A percentile compares a stretch with the other conserved stretches of the same genome.
Evolutionary conservation across 2,888 invertebrate genomes (phyloP).

Genomic region (Leucophenga montana): DNA sequence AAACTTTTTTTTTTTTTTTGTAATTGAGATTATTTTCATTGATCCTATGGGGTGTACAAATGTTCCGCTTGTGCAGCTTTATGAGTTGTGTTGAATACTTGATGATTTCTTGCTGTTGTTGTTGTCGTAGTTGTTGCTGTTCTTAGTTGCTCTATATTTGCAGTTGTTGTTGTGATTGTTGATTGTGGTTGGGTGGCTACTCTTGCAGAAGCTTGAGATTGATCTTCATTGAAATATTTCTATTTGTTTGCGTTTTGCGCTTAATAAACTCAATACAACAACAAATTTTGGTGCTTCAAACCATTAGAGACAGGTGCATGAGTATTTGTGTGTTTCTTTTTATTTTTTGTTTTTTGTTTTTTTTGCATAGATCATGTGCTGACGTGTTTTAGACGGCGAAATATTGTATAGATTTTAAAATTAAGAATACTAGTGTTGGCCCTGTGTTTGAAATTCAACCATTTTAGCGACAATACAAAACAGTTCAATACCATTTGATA

Average conservation of each 20-base stretch:
- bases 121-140: conserved; percentile 26
- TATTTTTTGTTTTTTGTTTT: too few species aligned
- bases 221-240: not conserved
- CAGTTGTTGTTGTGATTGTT: conserved; percentile 35
- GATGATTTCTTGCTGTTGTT: conserved; percentile 31
- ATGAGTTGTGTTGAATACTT: conserved; percentile 43
- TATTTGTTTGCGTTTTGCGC: not conserved
- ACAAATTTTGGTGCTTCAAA: conserved; percentile 42
- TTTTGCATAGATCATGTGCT: not conserved
- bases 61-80: conserved; percentile 15
- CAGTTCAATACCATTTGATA: too few species aligned
- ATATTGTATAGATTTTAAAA: not conserved
- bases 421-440: too few species aligned
- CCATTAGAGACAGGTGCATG: not conserved
- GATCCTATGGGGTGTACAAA: conserved; percentile 28
- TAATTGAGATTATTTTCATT: too few species aligned
- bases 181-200: conserved; percentile 33
- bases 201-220: not conserved
- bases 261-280: conserved; percentile 20
- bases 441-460: too few species aligned
- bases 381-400: not conserved
- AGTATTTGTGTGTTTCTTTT: not conserved
- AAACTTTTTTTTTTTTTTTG: conserved; percentile 22
- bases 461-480: too few species aligned
- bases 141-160: conserved; percentile 30